Conservation (phyloP, 2,113 vertebrate species). For the Cochlearius cochlearius region DNA sequence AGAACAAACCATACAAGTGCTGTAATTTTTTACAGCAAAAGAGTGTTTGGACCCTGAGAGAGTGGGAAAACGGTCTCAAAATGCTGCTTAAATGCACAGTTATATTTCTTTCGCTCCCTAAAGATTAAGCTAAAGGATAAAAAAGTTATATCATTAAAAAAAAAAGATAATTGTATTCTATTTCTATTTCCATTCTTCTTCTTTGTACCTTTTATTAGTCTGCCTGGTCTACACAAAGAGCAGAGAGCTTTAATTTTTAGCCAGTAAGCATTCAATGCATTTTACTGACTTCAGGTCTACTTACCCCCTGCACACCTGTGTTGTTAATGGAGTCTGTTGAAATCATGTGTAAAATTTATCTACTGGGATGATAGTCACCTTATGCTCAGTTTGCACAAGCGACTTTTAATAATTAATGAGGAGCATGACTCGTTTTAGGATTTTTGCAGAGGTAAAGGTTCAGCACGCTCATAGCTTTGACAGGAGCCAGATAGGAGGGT, state of each 20-base stretch:
- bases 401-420: neutral
- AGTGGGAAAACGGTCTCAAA: neutral
- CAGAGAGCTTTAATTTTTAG: neutral
- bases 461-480: neutral
- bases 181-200: neutral
- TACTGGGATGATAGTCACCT: neutral
- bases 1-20: neutral
- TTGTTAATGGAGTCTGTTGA: neutral
- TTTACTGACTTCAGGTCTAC: neutral
- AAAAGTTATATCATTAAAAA: neutral
- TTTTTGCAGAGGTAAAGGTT: neutral
- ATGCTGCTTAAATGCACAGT: neutral
- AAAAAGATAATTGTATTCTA: neutral
- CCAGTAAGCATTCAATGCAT: neutral
- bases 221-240: neutral
- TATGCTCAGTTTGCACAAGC: neutral
- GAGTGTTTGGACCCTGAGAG: neutral
- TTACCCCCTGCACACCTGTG: neutral
- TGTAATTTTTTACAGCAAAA: neutral
- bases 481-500: neutral
- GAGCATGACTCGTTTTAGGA: neutral
- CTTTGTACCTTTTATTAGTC: neutral
- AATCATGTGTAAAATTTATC: neutral
- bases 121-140: neutral
- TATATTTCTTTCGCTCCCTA: neutral